These are phyloP conservation scores for Gobio occitaniae DNA, from an alignment of 2,797 vertebrate genomes.

Conservation along the genomic window DNA sequence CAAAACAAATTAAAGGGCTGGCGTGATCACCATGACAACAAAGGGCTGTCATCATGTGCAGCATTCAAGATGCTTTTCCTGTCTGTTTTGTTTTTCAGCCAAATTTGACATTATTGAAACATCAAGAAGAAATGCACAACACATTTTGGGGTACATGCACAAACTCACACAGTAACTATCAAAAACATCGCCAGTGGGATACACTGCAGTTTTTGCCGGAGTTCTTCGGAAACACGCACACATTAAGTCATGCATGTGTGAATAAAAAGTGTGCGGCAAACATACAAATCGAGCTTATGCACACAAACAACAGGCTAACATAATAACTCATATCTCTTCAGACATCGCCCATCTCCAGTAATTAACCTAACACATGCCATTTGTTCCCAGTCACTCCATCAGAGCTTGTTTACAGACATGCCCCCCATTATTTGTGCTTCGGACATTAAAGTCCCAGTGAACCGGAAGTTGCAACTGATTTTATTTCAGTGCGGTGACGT, in stretches of 20 bases:
- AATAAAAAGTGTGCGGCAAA: slow-evolving; percentile 3
- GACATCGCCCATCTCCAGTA: neutral
- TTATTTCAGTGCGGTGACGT: too few relatives aligned
- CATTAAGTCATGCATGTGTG: slow-evolving; percentile 1
- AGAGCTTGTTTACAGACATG: neutral
- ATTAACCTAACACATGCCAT: neutral
- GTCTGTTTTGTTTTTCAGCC: slow-evolving; percentile 11
- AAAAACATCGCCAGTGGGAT: slow-evolving; percentile 15
- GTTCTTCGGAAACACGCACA: neutral
- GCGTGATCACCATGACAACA: slow-evolving; percentile 56
- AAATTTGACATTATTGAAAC: slow-evolving; percentile 25
- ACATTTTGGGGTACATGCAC: neutral
- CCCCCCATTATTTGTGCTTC: neutral
- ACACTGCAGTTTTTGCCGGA: neutral
- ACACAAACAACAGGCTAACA: neutral
- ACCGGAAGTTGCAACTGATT: too few relatives aligned
- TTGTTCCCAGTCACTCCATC: neutral
- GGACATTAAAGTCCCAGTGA: neutral
- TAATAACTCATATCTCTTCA: neutral
- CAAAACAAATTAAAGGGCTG: slow-evolving; percentile 38
- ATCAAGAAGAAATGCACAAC: neutral
- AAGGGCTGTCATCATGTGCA: slow-evolving; percentile 39
- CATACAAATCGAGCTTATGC: neutral
- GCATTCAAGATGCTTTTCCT: slow-evolving; percentile 32
- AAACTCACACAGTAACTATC: neutral